Evolutionary conservation across 2,113 vertebrate genomes (phyloP).

Genomic region (Zosterops hypoxanthus): DNA sequence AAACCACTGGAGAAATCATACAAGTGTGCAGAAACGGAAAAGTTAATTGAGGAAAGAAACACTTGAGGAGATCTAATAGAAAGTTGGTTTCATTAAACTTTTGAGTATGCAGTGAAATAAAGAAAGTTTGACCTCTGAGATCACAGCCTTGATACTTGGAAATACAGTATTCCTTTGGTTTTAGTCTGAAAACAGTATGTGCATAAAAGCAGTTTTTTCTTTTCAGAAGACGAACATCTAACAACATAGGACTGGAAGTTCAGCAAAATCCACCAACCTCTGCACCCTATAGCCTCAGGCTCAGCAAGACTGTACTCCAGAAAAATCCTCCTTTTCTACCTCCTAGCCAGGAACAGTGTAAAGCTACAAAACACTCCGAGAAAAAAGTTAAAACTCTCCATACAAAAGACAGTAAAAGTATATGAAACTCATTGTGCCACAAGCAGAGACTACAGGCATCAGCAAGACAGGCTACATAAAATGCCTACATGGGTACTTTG

Average conservation of each 20-base stretch:
- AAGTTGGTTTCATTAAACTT: neutral
- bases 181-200: neutral
- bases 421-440: neutral
- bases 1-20: neutral
- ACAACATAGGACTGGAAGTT: neutral
- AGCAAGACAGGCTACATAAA: neutral
- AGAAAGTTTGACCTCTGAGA: neutral
- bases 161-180: neutral
- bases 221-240: neutral
- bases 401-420: neutral
- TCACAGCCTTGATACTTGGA: neutral
- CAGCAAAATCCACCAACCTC: neutral
- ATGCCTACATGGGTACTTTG: neutral
- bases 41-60: neutral
- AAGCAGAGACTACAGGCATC: neutral
- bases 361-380: neutral
- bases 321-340: neutral
- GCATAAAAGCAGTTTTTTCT: neutral
- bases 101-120: neutral
- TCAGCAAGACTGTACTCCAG: neutral
- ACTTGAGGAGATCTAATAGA: neutral
- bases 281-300: neutral
- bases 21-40: neutral
- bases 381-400: neutral
- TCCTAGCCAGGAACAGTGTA: neutral